Conservation (phyloP, 2,797 vertebrate species). For the Hirundo rustica region DNA sequence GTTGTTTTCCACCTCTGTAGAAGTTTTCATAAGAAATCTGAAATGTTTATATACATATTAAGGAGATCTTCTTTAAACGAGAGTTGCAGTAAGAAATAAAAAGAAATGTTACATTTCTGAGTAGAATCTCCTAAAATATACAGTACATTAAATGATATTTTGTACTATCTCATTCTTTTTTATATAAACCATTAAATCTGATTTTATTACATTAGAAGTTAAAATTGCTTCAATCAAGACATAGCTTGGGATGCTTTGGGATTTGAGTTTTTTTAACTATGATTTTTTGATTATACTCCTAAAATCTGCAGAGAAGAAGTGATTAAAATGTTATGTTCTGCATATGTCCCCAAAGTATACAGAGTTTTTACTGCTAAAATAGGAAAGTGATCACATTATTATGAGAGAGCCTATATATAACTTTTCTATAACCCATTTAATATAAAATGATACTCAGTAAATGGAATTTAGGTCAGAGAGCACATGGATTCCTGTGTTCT, state of each 20-base stretch:
- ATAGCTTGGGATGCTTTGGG: background rate
- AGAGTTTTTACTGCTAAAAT: background rate
- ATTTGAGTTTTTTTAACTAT: background rate
- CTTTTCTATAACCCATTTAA: background rate
- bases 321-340: slow-evolving; percentile 33
- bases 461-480: background rate
- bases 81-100: background rate
- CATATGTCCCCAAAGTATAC: background rate
- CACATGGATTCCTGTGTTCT: background rate
- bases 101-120: background rate
- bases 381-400: background rate
- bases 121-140: background rate
- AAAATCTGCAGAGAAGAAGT: slow-evolving; percentile 2
- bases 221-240: slow-evolving; percentile 20
- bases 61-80: background rate
- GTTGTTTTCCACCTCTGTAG: background rate
- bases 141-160: background rate
- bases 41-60: background rate
- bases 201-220: slow-evolving; percentile 18
- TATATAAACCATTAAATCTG: background rate
- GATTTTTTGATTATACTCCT: slow-evolving; percentile 4
- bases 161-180: background rate
- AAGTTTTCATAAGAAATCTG: background rate
- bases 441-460: background rate
- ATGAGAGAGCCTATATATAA: background rate